Conservation (phyloP, 2,797 vertebrate genomes). For the Staurois parvus region DNA sequence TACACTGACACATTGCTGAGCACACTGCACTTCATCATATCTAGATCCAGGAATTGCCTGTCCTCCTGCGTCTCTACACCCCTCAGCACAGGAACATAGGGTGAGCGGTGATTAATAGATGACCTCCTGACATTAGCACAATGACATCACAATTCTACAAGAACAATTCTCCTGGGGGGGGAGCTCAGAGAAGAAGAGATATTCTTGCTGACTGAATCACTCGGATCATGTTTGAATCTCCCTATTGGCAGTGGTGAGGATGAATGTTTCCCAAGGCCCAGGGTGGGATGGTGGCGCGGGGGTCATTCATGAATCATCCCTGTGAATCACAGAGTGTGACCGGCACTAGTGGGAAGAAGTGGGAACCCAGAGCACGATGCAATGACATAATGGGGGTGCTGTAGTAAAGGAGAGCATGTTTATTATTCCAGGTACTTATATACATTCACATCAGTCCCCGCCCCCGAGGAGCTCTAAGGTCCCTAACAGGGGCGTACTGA, state of each 20-base stretch:
- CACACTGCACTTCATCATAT: too few species aligned
- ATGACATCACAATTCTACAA: slow-evolving; percentile 7
- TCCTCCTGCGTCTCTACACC: neutral
- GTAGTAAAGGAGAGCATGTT: too few species aligned
- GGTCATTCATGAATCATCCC: slow-evolving; percentile 30
- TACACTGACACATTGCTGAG: too few species aligned
- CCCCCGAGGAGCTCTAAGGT: too few species aligned
- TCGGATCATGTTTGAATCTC: slow-evolving; percentile 16
- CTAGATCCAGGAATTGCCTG: too few species aligned
- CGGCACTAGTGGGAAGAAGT: neutral
- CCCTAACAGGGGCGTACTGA: too few species aligned
- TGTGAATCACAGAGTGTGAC: slow-evolving; percentile 27
- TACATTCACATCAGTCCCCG: too few species aligned
- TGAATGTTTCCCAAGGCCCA: slow-evolving; percentile 3
- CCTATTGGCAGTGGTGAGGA: neutral
- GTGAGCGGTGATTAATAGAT: neutral
- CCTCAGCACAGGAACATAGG: neutral
- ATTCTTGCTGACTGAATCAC: slow-evolving; percentile 9
- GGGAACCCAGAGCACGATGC: too few species aligned
- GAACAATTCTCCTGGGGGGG: neutral
- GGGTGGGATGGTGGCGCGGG: too few species aligned
- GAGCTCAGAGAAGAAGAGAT: neutral
- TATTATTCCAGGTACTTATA: too few species aligned
- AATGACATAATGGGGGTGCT: too few species aligned
- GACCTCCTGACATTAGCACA: neutral